Base-by-base conservation (phyloP, 2,888 invertebrate genomes). In the Diachrysia chrysitis region DNA sequence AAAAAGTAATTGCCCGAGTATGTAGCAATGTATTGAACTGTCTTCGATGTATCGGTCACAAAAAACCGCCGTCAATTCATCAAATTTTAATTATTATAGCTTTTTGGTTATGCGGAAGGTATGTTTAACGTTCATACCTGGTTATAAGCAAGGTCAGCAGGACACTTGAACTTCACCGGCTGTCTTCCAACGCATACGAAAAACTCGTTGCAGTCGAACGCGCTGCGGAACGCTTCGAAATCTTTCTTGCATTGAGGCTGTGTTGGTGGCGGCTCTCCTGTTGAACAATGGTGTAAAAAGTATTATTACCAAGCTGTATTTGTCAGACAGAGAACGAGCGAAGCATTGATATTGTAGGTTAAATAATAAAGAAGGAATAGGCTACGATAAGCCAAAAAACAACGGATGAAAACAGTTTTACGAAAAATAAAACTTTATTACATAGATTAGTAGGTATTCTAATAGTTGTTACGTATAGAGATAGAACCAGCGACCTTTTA, bases 91-190 rank as follows among this genome's bases (percentile, higher is more conserved):
- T 58, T 70, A 48, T 61, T 55, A 35, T 58, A 35, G 19, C 75
- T 59, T 16, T 53, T 56, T 29, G 3, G 29, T 35, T 51, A 64
- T 63, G 65, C 58, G 75, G 76, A 77, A 82, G 73, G 58, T 58
- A 51, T 32, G 55, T 37, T n/a, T 32, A 32, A 46, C 46, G 21
- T 48, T 56, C 53, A 90, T 92, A 96, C 97, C 90, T 96, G 95
- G 83, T 95, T 96, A 84, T 96, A 97, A 66, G 95, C 94, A 63
- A 96, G 95, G 73, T 96, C 96, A 48, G 92, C 95, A 5, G 97
- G 97, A 82, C 97, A 97, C 75, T 93, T 91, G 90, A 97, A 97
- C 87, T 93, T 96, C 79, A 96, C 91, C 1, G 96, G 96, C 63
- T 92, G 88, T 69, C 96, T 89, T 86, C 94, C 89, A 81, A 96